A percentile compares a stretch with the other conserved stretches of the same genome.
Conservation (phyloP, 2,888 invertebrate species). For the Brenthis daphne region DNA sequence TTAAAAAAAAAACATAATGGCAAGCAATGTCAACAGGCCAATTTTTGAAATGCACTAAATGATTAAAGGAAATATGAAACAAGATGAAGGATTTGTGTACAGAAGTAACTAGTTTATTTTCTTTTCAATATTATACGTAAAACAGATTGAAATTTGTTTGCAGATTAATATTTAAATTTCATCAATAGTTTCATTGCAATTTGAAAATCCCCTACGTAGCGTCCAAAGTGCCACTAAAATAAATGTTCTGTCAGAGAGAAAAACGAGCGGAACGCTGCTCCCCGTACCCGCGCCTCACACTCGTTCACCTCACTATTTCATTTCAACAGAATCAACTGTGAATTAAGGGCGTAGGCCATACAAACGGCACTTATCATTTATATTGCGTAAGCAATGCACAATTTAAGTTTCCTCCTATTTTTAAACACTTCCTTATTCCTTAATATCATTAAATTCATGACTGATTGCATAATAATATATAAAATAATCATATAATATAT, state of each 20-base stretch:
- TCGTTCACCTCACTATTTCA: constrained; percentile 48
- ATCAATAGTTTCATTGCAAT: constrained; percentile 67
- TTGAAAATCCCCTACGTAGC: constrained; percentile 70
- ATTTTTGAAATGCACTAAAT: no score
- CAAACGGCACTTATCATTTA: constrained; percentile 39
- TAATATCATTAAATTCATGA: not conserved
- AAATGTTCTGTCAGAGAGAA: constrained; percentile 80
- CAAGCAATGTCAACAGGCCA: no score
- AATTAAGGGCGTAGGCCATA: constrained; percentile 48
- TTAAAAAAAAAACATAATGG: no score
- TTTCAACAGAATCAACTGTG: constrained; percentile 57
- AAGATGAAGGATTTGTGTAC: no score
- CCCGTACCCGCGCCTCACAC: constrained; percentile 49
- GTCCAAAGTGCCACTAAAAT: constrained; percentile 75
- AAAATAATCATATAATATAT: no score
- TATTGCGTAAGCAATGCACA: constrained; percentile 35
- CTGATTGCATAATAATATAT: no score
- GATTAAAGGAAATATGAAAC: no score
- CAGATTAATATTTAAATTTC: constrained; percentile 52
- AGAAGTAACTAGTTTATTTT: not conserved
- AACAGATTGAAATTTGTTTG: constrained; percentile 16
- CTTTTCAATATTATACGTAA: not conserved
- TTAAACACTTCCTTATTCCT: constrained; percentile 16
- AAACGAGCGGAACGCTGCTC: constrained; percentile 67
- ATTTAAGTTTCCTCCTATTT: constrained; percentile 30